phyloP scores from a whole-genome alignment of 2,113 vertebrate species.

The Pelecanoides urinatrix region DNA sequence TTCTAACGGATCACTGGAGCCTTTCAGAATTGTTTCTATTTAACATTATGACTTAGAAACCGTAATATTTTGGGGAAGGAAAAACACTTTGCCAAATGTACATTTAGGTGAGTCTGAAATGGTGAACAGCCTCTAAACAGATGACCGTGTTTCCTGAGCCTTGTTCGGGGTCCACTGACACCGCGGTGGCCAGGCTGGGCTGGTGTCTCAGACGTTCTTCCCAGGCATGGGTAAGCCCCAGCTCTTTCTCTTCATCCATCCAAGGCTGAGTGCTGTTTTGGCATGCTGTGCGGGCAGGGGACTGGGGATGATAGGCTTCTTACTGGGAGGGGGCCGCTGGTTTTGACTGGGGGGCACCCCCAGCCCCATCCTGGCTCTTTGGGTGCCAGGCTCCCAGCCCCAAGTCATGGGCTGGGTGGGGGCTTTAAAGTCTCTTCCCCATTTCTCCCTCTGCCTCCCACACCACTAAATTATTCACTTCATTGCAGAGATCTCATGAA shows the following conservation, averaged over 20 bases:
- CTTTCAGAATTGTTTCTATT: slow-evolving; percentile 3
- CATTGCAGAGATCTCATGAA: slow-evolving; percentile 1
- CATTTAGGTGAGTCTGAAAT: not conserved
- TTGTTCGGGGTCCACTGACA: not conserved
- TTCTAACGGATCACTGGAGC: slow-evolving; percentile 11
- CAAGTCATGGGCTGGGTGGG: no score
- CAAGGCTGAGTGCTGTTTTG: not conserved
- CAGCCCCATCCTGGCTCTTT: not conserved
- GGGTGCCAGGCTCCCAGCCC: not conserved
- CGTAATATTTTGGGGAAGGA: not conserved
- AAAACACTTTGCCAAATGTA: not conserved
- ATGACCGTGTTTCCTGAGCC: not conserved
- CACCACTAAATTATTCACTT: not conserved
- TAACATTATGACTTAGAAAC: slow-evolving; percentile 1
- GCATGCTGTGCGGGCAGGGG: not conserved
- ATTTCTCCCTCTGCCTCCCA: not conserved
- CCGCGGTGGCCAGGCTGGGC: not conserved
- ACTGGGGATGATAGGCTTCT: not conserved
- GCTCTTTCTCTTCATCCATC: not conserved
- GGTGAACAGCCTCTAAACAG: not conserved
- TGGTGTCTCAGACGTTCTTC: not conserved
- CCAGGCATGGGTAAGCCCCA: not conserved
- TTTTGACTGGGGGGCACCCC: not conserved
- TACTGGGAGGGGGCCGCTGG: not conserved
- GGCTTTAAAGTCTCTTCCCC: not conserved